These are phyloP conservation scores for Aquatica leii DNA, from an alignment of 2,888 invertebrate genomes.

Conservation along the genomic window DNA sequence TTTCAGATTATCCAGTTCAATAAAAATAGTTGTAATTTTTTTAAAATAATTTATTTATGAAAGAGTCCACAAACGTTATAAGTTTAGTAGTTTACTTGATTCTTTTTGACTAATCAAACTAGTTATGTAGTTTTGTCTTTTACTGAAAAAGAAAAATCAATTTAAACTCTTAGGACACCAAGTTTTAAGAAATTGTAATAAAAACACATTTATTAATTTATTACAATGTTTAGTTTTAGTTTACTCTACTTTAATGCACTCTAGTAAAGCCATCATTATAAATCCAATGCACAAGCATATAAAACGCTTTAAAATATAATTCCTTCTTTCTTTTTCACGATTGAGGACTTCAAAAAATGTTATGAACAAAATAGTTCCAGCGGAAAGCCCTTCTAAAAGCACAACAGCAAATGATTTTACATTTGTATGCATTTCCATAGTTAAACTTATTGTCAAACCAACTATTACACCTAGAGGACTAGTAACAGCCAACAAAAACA, in stretches of 20 bases:
- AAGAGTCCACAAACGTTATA: too few species aligned
- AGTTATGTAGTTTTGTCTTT: too few species aligned
- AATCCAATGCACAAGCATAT: conserved; percentile 58
- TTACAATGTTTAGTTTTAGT: too few species aligned
- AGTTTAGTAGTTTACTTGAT: too few species aligned
- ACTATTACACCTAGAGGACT: conserved; percentile 63
- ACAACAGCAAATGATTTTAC: conserved; percentile 43
- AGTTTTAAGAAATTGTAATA: too few species aligned
- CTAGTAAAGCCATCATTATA: conserved; percentile 54
- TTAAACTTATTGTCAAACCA: conserved; percentile 60
- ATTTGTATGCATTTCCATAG: conserved; percentile 53
- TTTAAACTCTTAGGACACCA: too few species aligned
- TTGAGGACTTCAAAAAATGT: conserved; percentile 81
- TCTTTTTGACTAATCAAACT: too few species aligned
- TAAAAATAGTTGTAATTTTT: too few species aligned
- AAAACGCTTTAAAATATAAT: conserved; percentile 54
- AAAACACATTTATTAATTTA: too few species aligned
- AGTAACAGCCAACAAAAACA: conserved; percentile 61
- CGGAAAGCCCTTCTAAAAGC: conserved; percentile 70
- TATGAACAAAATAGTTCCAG: conserved; percentile 79
- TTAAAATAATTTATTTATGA: too few species aligned
- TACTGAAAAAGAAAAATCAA: too few species aligned
- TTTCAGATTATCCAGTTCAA: too few species aligned
- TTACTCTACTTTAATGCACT: conserved; percentile 35
- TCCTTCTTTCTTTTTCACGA: conserved; percentile 72